Evolutionary conservation across 2,888 invertebrate species (phyloP).

Genomic region (Ichneumoninae sp.): DNA sequence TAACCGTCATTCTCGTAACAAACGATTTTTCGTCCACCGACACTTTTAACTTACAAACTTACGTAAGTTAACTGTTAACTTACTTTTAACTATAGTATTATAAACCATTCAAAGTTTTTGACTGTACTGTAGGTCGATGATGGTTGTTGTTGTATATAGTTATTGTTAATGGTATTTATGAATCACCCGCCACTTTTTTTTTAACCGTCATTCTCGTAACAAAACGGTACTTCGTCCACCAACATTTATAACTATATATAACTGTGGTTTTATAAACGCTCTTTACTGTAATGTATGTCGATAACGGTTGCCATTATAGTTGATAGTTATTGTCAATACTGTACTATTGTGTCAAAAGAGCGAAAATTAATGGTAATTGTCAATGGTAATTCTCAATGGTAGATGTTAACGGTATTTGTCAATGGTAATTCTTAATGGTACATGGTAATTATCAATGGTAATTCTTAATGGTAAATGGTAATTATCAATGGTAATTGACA

Average conservation of each 20-base stretch:
- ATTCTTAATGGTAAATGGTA: neutral
- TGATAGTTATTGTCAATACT: no score
- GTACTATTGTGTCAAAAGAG: neutral
- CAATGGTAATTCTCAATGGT: neutral
- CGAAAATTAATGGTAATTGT: neutral
- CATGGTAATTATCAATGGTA: neutral
- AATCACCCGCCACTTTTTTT: no score
- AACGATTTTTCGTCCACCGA: neutral
- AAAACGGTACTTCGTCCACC: neutral
- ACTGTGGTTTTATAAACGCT: neutral
- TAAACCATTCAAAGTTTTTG: neutral
- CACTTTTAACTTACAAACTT: neutral
- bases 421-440: neutral
- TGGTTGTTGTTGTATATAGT: neutral
- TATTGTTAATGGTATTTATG: neutral
- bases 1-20: conserved; percentile 28
- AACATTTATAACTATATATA: neutral
- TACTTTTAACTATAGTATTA: neutral
- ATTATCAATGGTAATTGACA: no score
- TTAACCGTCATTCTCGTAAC: neutral
- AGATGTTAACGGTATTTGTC: no score
- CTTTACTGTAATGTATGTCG: neutral
- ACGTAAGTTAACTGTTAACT: neutral
- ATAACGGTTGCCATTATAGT: neutral
- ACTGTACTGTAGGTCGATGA: neutral